Evolutionary conservation across 2,888 invertebrate genomes (phyloP).

Genomic region (Glaucopsyche alexis): DNA sequence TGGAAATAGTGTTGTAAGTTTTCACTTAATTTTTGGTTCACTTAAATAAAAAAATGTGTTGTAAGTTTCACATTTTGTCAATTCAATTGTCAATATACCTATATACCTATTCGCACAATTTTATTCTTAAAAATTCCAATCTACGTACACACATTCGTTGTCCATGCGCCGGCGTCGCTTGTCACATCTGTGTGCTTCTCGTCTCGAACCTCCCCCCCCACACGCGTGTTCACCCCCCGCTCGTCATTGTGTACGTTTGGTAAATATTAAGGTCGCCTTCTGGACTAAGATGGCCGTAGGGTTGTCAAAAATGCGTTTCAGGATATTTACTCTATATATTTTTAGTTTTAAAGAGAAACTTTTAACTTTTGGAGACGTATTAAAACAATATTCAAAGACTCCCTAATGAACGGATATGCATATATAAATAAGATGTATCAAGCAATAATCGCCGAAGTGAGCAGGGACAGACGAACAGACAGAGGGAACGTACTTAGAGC

Average conservation of each 20-base stretch:
- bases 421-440: too few species aligned
- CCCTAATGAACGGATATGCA: too few species aligned
- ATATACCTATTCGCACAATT: not conserved
- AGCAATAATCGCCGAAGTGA: too few species aligned
- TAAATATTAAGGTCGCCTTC: not conserved
- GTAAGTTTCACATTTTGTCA: not conserved
- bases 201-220: slow-evolving; percentile 45
- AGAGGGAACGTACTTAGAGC: too few species aligned
- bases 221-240: slow-evolving; percentile 35
- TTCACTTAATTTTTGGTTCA: too few species aligned
- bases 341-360: too few species aligned
- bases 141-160: not conserved
- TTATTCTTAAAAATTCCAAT: not conserved
- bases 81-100: too few species aligned
- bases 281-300: not conserved
- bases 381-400: too few species aligned
- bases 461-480: too few species aligned
- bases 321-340: not conserved
- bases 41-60: slow-evolving; percentile 8
- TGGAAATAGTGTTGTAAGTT: too few species aligned
- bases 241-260: slow-evolving; percentile 19
- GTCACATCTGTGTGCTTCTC: slow-evolving; percentile 48
- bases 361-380: not conserved
- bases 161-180: slow-evolving; percentile 44
- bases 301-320: not conserved